Evolutionary conservation across 2,888 invertebrate species (phyloP).

Genomic region (Gnatocerus cornutus): DNA sequence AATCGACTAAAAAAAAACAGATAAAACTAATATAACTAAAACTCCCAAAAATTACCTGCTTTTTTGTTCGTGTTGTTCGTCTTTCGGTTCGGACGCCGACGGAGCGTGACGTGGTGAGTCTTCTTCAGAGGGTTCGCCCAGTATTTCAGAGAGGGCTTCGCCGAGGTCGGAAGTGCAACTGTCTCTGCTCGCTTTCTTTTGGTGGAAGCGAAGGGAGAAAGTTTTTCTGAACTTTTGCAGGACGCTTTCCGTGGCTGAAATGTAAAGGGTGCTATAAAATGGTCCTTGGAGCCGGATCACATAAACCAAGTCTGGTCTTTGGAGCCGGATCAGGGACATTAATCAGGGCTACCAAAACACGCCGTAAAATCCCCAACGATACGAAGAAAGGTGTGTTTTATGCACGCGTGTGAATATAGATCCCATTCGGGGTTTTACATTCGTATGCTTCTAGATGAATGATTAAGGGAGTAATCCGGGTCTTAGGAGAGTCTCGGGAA

Average conservation of each 20-base stretch:
- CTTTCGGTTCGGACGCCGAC: constrained; percentile 57
- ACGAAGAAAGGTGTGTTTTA: too few relatives aligned
- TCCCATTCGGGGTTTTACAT: not conserved
- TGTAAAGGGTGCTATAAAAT: too few relatives aligned
- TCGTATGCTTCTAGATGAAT: not conserved
- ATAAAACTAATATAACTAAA: too few relatives aligned
- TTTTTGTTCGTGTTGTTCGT: constrained; percentile 66
- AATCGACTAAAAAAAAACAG: constrained; percentile 71
- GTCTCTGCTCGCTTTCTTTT: constrained; percentile 73
- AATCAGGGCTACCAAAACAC: too few relatives aligned
- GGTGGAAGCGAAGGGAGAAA: constrained; percentile 76
- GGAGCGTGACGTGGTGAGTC: constrained; percentile 66
- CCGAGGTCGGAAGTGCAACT: constrained; percentile 68
- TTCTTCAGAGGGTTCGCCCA: constrained; percentile 67
- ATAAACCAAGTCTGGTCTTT: too few relatives aligned
- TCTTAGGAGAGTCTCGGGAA: not conserved
- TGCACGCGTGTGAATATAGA: too few relatives aligned
- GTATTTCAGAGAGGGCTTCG: constrained; percentile 65
- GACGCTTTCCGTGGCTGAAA: constrained; percentile 73
- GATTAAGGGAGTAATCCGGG: not conserved
- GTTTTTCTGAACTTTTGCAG: constrained; percentile 82
- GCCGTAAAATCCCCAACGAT: not conserved
- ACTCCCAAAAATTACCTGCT: constrained; percentile 63
- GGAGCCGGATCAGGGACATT: not conserved
- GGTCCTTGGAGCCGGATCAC: too few relatives aligned